phyloP scores from a whole-genome alignment of 92 coral and sea anemone species.

The Palythoa grandiflora region DNA sequence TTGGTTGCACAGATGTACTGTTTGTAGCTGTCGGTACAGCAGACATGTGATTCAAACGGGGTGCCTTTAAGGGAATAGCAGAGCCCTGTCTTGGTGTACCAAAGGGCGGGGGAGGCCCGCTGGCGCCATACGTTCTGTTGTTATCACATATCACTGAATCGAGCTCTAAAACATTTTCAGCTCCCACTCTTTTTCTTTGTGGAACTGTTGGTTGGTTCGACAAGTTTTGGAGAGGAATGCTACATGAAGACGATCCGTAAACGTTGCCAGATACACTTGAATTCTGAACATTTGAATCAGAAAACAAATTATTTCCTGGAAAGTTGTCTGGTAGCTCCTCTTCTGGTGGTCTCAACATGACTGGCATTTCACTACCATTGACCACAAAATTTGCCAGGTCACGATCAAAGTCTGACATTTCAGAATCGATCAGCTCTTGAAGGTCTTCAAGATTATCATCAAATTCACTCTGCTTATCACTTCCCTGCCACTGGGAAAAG shows the following conservation, averaged over 20 bases:
- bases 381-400: conserved; percentile 38
- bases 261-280: not conserved
- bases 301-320: not conserved
- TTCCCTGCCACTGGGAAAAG: conserved; percentile 37
- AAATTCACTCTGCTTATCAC: conserved; percentile 41
- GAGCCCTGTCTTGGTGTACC: conserved; percentile 5
- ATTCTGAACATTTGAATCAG: not conserved
- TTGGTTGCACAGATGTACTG: not conserved
- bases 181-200: conserved; percentile 7
- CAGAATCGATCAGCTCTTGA: conserved; percentile 41
- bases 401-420: conserved; percentile 42
- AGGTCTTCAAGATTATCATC: conserved; percentile 47
- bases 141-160: not conserved
- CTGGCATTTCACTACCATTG: conserved; percentile 44
- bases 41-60: conserved; percentile 42
- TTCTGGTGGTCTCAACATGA: conserved; percentile 16
- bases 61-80: conserved; percentile 14
- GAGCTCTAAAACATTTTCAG: not conserved
- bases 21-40: conserved; percentile 36
- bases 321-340: conserved; percentile 11
- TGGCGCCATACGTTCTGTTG: not conserved
- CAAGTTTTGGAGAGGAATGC: conserved; percentile 10
- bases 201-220: not conserved
- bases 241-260: not conserved
- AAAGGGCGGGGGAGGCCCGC: not conserved